A percentile compares a stretch with the other conserved stretches of the same genome.
Conservation (phyloP, 2,888 invertebrate genomes). For the Macrophya alboannulata region DNA sequence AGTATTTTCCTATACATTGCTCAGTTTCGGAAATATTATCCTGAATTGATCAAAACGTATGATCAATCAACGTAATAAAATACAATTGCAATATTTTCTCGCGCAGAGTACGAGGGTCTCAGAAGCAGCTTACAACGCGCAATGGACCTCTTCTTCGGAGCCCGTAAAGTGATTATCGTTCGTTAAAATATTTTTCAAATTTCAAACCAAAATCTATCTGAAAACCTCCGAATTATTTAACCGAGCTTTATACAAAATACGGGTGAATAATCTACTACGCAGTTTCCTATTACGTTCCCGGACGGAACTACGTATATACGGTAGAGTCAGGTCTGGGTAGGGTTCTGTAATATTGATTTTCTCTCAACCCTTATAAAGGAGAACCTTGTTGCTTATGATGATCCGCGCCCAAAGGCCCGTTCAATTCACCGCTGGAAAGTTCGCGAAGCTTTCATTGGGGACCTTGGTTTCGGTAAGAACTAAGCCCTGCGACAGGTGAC, state of each 20-base stretch:
- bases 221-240: background rate
- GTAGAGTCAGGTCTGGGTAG: background rate
- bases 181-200: background rate
- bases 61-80: background rate
- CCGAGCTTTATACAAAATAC: background rate
- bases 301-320: background rate
- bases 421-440: conserved; percentile 47
- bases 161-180: conserved; percentile 30
- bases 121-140: conserved; percentile 34
- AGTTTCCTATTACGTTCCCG: background rate
- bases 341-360: background rate
- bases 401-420: conserved; percentile 43
- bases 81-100: background rate
- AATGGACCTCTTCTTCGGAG: conserved; percentile 37
- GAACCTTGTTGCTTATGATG: conserved; percentile 34
- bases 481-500: background rate
- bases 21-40: no score
- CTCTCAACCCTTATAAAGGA: background rate
- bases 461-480: conserved; percentile 26
- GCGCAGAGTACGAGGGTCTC: conserved; percentile 26
- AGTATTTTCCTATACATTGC: no score
- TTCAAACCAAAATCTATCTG: background rate
- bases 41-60: no score
- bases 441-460: conserved; percentile 33
- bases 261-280: background rate